Base-by-base conservation (phyloP, 2,113 vertebrate genomes). In the Bubo blakistoni region DNA sequence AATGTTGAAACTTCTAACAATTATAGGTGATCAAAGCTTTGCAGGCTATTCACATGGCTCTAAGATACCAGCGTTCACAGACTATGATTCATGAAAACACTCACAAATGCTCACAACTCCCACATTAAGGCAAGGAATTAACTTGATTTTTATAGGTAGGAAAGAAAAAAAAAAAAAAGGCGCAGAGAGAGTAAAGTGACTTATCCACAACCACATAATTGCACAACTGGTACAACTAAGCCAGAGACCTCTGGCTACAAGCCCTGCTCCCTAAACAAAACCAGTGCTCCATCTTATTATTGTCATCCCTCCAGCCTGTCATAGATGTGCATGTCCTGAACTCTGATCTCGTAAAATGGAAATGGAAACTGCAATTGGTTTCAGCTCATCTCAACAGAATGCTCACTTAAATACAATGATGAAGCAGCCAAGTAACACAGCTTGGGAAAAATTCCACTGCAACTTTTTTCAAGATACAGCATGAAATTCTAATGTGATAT, bases 51-150 rank as follows among this genome's bases (percentile, higher is more conserved):
- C 69, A 52, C 36, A 54, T 0, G 4, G 69, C 72, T 90, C 72
- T 70, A 67, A 67, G 71, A 91, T 34, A 83, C 27, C 66, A 91
- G 59, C 30, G 4, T 95, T 94, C 91, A 87, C 57, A 94, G 86
- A 95, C 90, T 73, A 34, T 84, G 86, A 94, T 91, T 96, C 94
- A 96, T 15, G 15, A 79, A 92, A 81, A 47, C 36, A 76, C 59
- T 86, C 81, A 85, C 36, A 72, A 96, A 65, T 13, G 29, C 51
- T 94, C 59, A 46, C 30, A 84, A 67, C 63, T 38, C 86, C 55
- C 83, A 92, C 52, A 17, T 30, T 20, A 86, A 92, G 69, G 51
- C 61, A 81, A 88, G 49, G 59, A 93, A 91, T 92, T 91, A 70
- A 85, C 77, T 61, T 86, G 59, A 71, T 40, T 96, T 93, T 91